Evolutionary conservation across 2,888 invertebrate genomes (phyloP), one percentile per base, ranked within the genome.

Genomic region (Eristalinus aeneus): DNA sequence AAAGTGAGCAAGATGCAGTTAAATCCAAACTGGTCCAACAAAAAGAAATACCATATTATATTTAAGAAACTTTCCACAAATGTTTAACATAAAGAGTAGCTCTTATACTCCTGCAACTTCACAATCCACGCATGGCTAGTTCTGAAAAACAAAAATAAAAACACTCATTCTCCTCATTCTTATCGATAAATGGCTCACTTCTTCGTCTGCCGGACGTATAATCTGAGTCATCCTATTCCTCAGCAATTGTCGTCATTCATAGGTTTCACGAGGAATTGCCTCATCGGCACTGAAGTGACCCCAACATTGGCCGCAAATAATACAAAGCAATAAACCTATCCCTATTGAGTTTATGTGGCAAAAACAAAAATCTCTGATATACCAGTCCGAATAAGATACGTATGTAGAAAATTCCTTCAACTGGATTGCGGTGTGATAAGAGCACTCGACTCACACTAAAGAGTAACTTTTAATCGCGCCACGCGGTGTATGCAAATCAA

Each of bases 401-500:
- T 46, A 10, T 23, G 23, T 12, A 56, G 23, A 56, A 22, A 56
- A 22, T 56, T 56, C 56, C 56, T 23, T 27, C 56, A 56, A 22
- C 22, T 23, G 56, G 22, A 11, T 23, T 27, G 22, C 56, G 23
- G 23, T 56, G 56, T 23, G 56, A 56, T 56, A 56, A 56, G 23
- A 56, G 11, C 56, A 12, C 56, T 56, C 23, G 56, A 56, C 56
- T 56, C 56, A 56, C 56, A 12, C 56, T 23, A 5, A n/a, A 56
- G 23, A 23, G 23, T 23, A 23, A 11, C 23, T 56, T 56, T 23
- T 11, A 10, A n/a, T n/a, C 56, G 10, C 23, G 16, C 8, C 56
- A 10, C 8, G 46, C 16, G 16, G 56, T 34, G 54, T 76, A 76
- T 68, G 67, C 76, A 76, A 76, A 76, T 76, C 60, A 60, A 32